Evolutionary conservation across 2,797 vertebrate species (phyloP).

Genomic region (Sternarchorhynchus goeldii): DNA sequence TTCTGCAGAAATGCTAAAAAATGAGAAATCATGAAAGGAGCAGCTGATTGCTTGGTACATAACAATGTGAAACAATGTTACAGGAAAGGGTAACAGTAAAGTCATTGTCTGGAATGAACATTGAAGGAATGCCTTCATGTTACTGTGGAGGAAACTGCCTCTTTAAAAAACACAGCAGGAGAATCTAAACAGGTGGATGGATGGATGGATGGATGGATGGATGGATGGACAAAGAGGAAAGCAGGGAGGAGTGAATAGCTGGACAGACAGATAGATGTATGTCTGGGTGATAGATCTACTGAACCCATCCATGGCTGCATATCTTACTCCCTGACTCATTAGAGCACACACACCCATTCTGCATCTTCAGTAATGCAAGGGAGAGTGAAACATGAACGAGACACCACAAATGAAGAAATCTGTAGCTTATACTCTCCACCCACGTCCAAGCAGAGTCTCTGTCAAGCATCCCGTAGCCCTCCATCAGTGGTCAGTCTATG

Average conservation of each 20-base stretch:
- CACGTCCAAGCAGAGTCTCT: too few relatives aligned
- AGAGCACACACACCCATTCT: background rate
- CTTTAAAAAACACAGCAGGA: background rate
- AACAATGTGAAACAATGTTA: background rate
- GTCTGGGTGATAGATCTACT: background rate
- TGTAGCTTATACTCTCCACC: background rate
- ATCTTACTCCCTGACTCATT: conserved; percentile 35
- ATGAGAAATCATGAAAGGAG: background rate
- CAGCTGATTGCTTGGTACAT: background rate
- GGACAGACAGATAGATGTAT: background rate
- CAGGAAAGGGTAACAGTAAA: background rate
- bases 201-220: background rate
- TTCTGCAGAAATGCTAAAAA: conserved; percentile 5
- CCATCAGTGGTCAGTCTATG: too few relatives aligned
- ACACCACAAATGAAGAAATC: conserved; percentile 7
- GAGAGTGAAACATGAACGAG: conserved; percentile 10
- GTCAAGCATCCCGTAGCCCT: too few relatives aligned
- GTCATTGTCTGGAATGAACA: background rate
- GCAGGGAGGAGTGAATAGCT: too few relatives aligned
- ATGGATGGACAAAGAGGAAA: background rate
- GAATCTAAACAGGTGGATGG: conserved; percentile 1
- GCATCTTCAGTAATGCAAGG: conserved; percentile 20
- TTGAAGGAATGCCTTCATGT: background rate
- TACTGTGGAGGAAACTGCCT: too few relatives aligned
- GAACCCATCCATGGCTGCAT: background rate